A percentile compares a stretch with the other conserved stretches of the same genome.
Evolutionary conservation across 1,140 invertebrate genomes (phyloP).

Genomic region (Aphaenogaster floridana): DNA sequence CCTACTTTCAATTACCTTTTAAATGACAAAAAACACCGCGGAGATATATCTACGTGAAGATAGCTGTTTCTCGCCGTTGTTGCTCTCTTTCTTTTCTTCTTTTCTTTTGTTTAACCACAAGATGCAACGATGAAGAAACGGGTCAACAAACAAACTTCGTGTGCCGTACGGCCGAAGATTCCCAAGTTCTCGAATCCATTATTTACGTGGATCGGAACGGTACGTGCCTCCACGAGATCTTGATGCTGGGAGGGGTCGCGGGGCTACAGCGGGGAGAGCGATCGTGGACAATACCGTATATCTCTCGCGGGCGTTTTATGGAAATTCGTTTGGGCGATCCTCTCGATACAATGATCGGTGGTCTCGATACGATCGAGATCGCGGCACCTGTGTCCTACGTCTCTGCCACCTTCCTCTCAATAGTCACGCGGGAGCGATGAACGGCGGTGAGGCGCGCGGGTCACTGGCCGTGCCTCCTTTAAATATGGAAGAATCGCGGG

Average conservation of each 20-base stretch:
- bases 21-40: conserved; percentile 23
- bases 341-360: conserved; percentile 84
- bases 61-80: background rate
- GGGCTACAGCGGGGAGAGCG: conserved; percentile 59
- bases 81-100: background rate
- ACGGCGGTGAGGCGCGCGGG: conserved; percentile 72
- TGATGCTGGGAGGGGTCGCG: conserved; percentile 75
- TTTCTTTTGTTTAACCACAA: conserved; percentile 13
- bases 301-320: conserved; percentile 75
- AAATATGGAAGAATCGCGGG: conserved; percentile 86
- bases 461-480: conserved; percentile 84
- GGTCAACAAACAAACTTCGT: conserved; percentile 49
- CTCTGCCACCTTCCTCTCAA: conserved; percentile 60
- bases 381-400: conserved; percentile 84
- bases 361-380: conserved; percentile 82
- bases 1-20: background rate
- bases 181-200: conserved; percentile 77
- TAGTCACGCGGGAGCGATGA: conserved; percentile 35
- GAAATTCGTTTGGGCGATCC: conserved; percentile 72
- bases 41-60: conserved; percentile 28
- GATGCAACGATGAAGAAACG: conserved; percentile 12
- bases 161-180: conserved; percentile 33
- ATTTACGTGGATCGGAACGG: conserved; percentile 79
- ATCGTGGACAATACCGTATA: conserved; percentile 77
- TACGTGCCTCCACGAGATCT: conserved; percentile 81